phyloP scores from a whole-genome alignment of 2,797 vertebrate genomes.

The Pogonophryne albipinna region DNA sequence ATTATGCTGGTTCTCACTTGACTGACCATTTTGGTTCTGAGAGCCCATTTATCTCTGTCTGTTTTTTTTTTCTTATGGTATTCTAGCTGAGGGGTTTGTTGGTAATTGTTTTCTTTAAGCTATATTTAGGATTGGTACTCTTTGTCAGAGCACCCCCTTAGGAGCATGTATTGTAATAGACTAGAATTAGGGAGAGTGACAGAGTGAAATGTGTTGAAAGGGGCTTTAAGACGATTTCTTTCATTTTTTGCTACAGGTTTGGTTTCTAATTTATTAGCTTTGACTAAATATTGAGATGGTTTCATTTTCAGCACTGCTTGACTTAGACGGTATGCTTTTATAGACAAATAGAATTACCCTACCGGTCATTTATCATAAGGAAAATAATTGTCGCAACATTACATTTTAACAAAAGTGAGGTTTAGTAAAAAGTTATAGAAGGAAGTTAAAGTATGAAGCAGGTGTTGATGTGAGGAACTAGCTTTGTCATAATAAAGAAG shows the following conservation, averaged over 20 bases:
- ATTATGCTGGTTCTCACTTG: slow-evolving; percentile 44
- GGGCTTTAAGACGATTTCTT: slow-evolving; percentile 18
- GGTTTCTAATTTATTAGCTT: slow-evolving; percentile 15
- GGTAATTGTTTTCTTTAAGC: slow-evolving; percentile 27
- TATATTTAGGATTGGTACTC: slow-evolving; percentile 36
- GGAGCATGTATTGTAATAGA: slow-evolving; percentile 7
- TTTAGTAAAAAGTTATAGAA: not conserved
- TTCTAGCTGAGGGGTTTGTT: slow-evolving; percentile 21
- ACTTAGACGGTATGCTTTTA: not conserved
- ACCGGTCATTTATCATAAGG: not conserved
- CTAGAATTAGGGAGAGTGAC: slow-evolving; percentile 7
- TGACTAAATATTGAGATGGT: slow-evolving; percentile 10
- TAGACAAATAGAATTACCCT: not conserved
- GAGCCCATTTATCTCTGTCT: slow-evolving; percentile 73
- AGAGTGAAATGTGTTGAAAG: slow-evolving; percentile 13
- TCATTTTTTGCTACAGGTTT: slow-evolving; percentile 5
- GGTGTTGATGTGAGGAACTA: slow-evolving; percentile 34
- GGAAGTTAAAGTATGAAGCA: slow-evolving; percentile 8
- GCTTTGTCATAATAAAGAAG: slow-evolving; percentile 24
- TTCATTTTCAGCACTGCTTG: not conserved
- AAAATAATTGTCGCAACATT: not conserved
- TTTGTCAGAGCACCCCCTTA: slow-evolving; percentile 3
- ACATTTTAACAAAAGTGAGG: slow-evolving; percentile 1
- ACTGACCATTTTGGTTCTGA: slow-evolving; percentile 61
- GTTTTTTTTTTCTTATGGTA: slow-evolving; percentile 32